These are phyloP conservation scores for Hemicrepidius hirtus DNA, from an alignment of 2,888 invertebrate genomes.

Conservation along the genomic window DNA sequence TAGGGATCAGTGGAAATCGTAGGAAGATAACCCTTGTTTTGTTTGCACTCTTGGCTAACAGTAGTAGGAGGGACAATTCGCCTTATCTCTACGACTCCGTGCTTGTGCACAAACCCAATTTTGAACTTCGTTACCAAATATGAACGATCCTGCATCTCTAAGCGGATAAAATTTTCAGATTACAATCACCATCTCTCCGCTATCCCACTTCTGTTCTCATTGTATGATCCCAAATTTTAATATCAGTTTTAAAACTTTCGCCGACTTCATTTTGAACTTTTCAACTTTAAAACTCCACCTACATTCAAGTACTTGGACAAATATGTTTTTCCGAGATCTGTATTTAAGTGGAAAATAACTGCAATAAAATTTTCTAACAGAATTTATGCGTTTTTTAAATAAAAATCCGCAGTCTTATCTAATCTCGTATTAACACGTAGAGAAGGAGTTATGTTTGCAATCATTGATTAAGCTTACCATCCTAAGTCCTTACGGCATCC, in stretches of 20 bases:
- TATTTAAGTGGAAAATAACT: slow-evolving; percentile 30
- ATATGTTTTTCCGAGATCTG: slow-evolving; percentile 44
- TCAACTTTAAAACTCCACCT: slow-evolving; percentile 48
- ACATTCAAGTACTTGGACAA: slow-evolving; percentile 47
- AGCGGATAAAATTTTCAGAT: slow-evolving; percentile 52
- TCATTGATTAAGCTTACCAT: too few species aligned
- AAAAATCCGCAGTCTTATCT: too few species aligned
- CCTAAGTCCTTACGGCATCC: too few species aligned
- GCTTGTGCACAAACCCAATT: slow-evolving; percentile 53
- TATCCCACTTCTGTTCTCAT: slow-evolving; percentile 49
- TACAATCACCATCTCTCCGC: slow-evolving; percentile 51
- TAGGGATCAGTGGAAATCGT: slow-evolving; percentile 11
- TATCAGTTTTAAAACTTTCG: slow-evolving; percentile 55
- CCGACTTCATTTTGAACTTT: slow-evolving; percentile 54
- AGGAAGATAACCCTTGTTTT: slow-evolving; percentile 36
- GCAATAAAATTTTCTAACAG: too few species aligned
- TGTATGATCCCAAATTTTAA: slow-evolving; percentile 57
- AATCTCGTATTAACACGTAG: too few species aligned
- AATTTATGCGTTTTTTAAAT: too few species aligned
- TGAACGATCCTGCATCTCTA: slow-evolving; percentile 42
- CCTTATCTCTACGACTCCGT: slow-evolving; percentile 51
- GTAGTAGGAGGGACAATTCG: slow-evolving; percentile 47
- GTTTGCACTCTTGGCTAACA: slow-evolving; percentile 45
- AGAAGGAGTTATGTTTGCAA: too few species aligned
- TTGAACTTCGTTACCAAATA: slow-evolving; percentile 52